These are phyloP conservation scores for Ciconia maguari DNA, from an alignment of 2,113 vertebrate species.

Conservation along the genomic window DNA sequence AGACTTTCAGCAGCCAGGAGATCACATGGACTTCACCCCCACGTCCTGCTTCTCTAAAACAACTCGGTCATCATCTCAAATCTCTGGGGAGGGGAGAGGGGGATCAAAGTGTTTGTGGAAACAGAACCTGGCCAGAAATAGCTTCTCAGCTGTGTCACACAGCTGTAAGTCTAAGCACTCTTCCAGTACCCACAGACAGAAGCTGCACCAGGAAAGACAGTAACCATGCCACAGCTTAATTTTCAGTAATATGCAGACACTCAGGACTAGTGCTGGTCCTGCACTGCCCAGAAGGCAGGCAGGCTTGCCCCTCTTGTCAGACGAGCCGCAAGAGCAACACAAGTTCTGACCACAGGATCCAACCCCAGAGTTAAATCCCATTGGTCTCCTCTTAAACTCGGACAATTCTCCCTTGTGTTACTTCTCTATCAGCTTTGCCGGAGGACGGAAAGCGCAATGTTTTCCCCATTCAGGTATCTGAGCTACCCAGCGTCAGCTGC, in stretches of 20 bases:
- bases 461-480: background rate
- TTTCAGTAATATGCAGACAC: background rate
- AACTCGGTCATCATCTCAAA: background rate
- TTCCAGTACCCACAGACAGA: background rate
- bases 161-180: background rate
- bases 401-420: background rate
- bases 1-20: background rate
- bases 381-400: background rate
- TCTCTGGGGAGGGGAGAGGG: background rate
- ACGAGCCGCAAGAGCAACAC: background rate
- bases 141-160: background rate
- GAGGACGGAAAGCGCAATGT: background rate
- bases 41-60: background rate
- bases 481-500: background rate
- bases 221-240: background rate
- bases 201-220: background rate
- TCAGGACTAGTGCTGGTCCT: background rate
- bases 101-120: background rate
- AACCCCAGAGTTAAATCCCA: background rate
- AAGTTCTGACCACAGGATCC: background rate
- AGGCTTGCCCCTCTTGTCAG: background rate
- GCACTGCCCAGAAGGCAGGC: background rate
- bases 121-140: background rate
- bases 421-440: background rate
- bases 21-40: background rate